These are phyloP conservation scores for Eretmochelys imbricata DNA, from an alignment of 2,113 vertebrate species.

Conservation along the genomic window DNA sequence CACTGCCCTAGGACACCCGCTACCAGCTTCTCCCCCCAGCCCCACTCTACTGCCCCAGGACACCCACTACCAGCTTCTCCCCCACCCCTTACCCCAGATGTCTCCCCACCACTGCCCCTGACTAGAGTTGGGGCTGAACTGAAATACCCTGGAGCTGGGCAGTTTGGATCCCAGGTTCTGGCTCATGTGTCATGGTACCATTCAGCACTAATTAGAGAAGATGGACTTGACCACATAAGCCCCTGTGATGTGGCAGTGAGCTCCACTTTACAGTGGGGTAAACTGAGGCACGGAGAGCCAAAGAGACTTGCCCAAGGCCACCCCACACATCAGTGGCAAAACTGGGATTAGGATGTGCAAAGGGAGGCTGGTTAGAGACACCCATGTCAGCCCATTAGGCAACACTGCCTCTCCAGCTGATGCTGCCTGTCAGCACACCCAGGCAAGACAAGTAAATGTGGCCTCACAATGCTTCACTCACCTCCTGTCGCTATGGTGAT, in stretches of 20 bases:
- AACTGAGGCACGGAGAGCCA: not conserved
- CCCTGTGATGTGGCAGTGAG: not conserved
- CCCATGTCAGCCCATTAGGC: not conserved
- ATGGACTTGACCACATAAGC: not conserved
- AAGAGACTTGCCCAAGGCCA: accelerated
- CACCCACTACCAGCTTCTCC: not conserved
- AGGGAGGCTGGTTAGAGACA: not conserved
- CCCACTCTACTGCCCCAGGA: not conserved
- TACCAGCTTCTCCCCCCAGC: not conserved
- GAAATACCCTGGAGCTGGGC: not conserved
- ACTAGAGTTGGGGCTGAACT: not conserved
- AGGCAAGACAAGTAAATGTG: not conserved
- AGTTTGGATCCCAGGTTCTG: not conserved
- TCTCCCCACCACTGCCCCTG: not conserved
- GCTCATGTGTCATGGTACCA: not conserved
- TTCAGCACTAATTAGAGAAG: not conserved
- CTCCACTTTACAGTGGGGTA: not conserved
- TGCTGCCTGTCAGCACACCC: not conserved
- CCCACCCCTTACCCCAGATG: accelerated
- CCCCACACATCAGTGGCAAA: not conserved
- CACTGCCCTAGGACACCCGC: accelerated
- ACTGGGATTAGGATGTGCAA: not conserved
- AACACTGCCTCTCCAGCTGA: not conserved
- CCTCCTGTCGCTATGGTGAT: slow-evolving; percentile 95
- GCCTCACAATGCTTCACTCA: slow-evolving; percentile 56